A percentile compares a stretch with the other conserved stretches of the same genome.
These are phyloP conservation scores for Sturnus vulgaris DNA, from an alignment of 2,113 vertebrate species.

Conservation along the genomic window DNA sequence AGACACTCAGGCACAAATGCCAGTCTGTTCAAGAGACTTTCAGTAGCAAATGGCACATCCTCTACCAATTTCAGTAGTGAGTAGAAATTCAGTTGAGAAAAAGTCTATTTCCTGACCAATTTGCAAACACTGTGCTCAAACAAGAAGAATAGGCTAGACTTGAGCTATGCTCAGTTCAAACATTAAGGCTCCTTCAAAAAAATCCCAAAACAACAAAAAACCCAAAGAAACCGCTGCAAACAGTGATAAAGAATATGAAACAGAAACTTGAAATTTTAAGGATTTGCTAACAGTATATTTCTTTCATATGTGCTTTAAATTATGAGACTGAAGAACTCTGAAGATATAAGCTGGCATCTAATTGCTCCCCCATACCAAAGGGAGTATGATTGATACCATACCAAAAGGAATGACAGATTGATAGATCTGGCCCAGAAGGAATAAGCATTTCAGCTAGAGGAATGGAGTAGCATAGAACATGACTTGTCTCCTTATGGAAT, in stretches of 20 bases:
- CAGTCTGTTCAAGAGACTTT: background rate
- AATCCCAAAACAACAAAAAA: rapidly evolving
- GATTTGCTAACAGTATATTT: background rate
- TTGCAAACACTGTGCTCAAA: background rate
- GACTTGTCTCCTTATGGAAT: background rate
- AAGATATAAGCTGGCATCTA: background rate
- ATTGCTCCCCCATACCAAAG: background rate
- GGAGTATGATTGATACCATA: background rate
- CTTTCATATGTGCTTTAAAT: background rate
- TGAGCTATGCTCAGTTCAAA: background rate
- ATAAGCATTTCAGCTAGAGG: background rate
- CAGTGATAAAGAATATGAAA: background rate
- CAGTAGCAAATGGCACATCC: background rate
- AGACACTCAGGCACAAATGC: background rate
- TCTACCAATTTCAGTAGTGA: rapidly evolving
- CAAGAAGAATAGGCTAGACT: background rate
- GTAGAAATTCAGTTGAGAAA: background rate
- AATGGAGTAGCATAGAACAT: background rate
- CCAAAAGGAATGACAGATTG: background rate
- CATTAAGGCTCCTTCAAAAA: background rate
- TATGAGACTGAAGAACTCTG: background rate
- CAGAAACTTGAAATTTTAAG: background rate
- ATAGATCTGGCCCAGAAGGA: background rate
- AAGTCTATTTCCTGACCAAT: background rate
- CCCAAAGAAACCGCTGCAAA: background rate